Evolutionary conservation across 2,113 vertebrate species (phyloP), one percentile per base, ranked within the genome.

Genomic region (Pimephales promelas): DNA sequence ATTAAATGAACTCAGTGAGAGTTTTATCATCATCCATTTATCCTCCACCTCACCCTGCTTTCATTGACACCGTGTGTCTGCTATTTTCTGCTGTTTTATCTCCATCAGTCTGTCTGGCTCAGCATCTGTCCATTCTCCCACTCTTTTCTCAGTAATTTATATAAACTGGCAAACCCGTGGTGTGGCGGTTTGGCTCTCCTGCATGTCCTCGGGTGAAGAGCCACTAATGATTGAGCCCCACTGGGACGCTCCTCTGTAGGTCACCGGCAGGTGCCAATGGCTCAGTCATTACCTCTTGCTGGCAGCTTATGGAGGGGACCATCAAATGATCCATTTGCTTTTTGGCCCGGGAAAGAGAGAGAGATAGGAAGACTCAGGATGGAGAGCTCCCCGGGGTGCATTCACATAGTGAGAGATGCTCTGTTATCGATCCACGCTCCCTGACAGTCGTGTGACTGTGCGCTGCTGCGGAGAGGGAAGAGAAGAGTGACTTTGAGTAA

Each of bases 281-380:
- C 90, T 84, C 87, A 86, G 90, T 92, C 92, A 92, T 93, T 94
- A 92, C 91, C 90, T 92, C 88, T 88, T 90, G 90, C 88, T 84
- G 86, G 87, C 83, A 85, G 80, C 73, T 83, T 68, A 79, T 70
- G 56, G 83, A 87, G 82, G 75, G 36, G 20, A 36, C 57, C 31
- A 57, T 85, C 80, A 83, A 85, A 87, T 87, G 74, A 85, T 83
- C 81, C 71, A 83, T 87, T 79, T 66, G 43, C 40, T 74, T 79
- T 79, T 79, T 79, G 59, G 78, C 81, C 59, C 57, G 1, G 56
- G 74, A 87, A 61, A 34, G 62, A 34, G 72, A 34, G 72, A 36
- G 70, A 62, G 59, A 82, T 47, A 18, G 34, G 52, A 59, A 61
- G 45, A 47, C 74, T 62, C 89, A 83, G 80, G 79, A 77, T 66